Conservation (phyloP, 1,140 invertebrate genomes). For the Zophobas atratus region DNA sequence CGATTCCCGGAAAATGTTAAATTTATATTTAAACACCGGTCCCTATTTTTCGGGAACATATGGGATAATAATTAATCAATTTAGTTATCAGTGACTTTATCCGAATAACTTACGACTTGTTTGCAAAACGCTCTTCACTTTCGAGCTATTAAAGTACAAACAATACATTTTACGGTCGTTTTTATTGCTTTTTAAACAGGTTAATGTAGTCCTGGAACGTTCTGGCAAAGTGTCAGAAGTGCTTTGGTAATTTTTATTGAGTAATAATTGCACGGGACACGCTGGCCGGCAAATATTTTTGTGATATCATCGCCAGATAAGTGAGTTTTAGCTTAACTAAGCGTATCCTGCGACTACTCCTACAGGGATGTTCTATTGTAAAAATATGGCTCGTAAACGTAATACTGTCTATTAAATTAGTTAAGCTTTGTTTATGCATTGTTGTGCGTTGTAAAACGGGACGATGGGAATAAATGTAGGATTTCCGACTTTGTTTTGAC, state of each 20-base stretch:
- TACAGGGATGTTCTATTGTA: background rate
- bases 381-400: slow-evolving; percentile 18
- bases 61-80: no score
- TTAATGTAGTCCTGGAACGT: slow-evolving; percentile 3
- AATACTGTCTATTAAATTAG: slow-evolving; percentile 5
- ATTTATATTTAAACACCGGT: no score
- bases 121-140: background rate
- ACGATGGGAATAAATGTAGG: background rate
- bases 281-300: slow-evolving; percentile 10
- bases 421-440: background rate
- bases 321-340: background rate
- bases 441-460: background rate
- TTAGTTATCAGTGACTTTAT: background rate
- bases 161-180: slow-evolving; percentile 16
- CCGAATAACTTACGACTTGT: background rate
- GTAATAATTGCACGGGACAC: slow-evolving; percentile 1
- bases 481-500: background rate
- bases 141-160: slow-evolving; percentile 2
- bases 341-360: background rate
- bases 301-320: slow-evolving; percentile 10
- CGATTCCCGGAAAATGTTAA: no score
- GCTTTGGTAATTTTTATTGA: slow-evolving; percentile 29
- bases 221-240: slow-evolving; percentile 18
- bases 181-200: slow-evolving; percentile 28
- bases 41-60: no score